A percentile compares a stretch with the other conserved stretches of the same genome.
Evolutionary conservation across 2,888 invertebrate genomes (phyloP).

Genomic region (Pollenia labialis): DNA sequence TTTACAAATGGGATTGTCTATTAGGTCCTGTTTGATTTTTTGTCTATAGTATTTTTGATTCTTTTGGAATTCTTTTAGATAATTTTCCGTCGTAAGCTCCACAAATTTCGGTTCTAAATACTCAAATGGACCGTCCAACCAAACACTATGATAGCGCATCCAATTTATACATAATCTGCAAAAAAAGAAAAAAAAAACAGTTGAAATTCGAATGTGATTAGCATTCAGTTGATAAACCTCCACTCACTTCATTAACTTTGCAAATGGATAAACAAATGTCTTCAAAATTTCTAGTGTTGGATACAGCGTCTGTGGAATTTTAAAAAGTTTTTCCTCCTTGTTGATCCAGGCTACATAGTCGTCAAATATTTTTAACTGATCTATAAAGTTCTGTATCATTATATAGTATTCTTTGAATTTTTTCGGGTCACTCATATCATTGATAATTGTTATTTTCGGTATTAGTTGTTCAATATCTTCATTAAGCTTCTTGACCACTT

Average conservation of each 20-base stretch:
- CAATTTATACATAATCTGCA: conserved; percentile 87
- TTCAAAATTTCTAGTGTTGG: conserved; percentile 92
- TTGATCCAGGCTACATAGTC: conserved; percentile 94
- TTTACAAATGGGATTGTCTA: conserved; percentile 86
- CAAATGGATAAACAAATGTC: conserved; percentile 89
- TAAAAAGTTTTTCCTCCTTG: conserved; percentile 92
- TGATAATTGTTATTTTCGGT: conserved; percentile 90
- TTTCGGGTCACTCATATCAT: conserved; percentile 92
- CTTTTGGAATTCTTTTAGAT: conserved; percentile 91
- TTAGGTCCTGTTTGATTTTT: conserved; percentile 90
- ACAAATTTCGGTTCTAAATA: conserved; percentile 91
- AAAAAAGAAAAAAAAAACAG: conserved; percentile 11
- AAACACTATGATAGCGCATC: conserved; percentile 92
- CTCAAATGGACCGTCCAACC: conserved; percentile 97
- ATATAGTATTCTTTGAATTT: conserved; percentile 92
- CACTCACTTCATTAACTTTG: conserved; percentile 87
- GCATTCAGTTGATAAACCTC: neutral
- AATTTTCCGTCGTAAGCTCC: conserved; percentile 92
- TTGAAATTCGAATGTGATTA: neutral
- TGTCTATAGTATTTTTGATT: conserved; percentile 91
- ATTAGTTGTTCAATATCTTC: conserved; percentile 89
- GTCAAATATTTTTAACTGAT: conserved; percentile 90
- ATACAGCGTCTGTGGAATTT: conserved; percentile 91
- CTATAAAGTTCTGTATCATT: conserved; percentile 90
- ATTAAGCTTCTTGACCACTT: conserved; percentile 89